These are phyloP conservation scores for Nematopogon swammerdamellus DNA, from an alignment of 2,888 invertebrate genomes.

Conservation along the genomic window DNA sequence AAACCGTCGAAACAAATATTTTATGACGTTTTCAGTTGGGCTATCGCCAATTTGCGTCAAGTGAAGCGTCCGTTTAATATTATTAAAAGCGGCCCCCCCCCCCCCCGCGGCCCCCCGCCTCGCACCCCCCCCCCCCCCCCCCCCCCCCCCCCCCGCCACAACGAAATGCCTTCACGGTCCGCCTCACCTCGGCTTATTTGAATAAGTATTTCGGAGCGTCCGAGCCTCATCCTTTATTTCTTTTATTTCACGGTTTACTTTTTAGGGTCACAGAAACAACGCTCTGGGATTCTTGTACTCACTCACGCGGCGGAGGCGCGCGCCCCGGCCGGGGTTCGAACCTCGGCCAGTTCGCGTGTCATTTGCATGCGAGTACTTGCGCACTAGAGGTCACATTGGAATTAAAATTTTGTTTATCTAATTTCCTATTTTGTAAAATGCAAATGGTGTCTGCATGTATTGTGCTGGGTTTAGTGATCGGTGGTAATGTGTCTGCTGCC, in stretches of 20 bases:
- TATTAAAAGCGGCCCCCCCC: conserved; percentile 47
- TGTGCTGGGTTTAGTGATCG: no score
- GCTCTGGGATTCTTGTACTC: not conserved
- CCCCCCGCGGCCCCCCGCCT: conserved; percentile 38
- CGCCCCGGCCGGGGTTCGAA: no score
- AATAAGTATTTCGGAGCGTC: conserved; percentile 49
- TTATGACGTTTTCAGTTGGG: conserved; percentile 39
- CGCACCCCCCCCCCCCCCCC: conserved; percentile 29
- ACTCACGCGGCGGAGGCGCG: not conserved
- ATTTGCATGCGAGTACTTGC: no score
- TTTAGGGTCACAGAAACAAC: not conserved
- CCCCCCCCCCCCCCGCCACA: conserved; percentile 42
- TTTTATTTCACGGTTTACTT: conserved; percentile 11
- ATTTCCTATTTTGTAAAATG: no score
- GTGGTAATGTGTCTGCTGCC: no score
- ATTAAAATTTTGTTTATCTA: no score
- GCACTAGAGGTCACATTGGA: no score
- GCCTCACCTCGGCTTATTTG: conserved; percentile 52
- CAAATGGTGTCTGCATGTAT: no score
- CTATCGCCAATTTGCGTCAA: conserved; percentile 54
- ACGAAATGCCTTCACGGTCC: conserved; percentile 41
- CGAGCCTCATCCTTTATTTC: conserved; percentile 39
- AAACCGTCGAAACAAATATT: conserved; percentile 22
- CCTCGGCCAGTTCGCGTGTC: no score
- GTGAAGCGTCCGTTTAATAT: conserved; percentile 53